phyloP scores from a whole-genome alignment of 1,140 invertebrate genomes.

The Heliothis virescens region DNA sequence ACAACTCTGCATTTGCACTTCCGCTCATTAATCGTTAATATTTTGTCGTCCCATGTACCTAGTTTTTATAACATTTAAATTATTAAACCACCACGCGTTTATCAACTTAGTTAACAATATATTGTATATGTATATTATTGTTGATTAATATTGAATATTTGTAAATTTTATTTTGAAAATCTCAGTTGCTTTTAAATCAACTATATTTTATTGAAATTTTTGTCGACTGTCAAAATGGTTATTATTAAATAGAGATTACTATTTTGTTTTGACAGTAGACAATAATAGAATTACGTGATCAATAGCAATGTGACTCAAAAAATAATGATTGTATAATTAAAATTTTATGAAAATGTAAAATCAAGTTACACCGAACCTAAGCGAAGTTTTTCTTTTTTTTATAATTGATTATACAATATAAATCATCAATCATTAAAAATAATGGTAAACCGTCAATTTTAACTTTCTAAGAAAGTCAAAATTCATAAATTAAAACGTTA shows the following conservation, averaged over 20 bases:
- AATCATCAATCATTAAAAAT: not conserved
- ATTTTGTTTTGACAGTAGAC: slow-evolving; percentile 37
- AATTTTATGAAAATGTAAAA: not conserved
- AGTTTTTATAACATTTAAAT: slow-evolving; percentile 1
- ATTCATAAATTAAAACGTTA: not conserved
- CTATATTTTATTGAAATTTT: not conserved
- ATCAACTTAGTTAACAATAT: not conserved
- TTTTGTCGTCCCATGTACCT: slow-evolving; percentile 11
- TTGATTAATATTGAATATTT: not conserved
- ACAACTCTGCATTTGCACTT: slow-evolving; percentile 22
- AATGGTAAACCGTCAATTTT: not conserved
- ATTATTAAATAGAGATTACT: slow-evolving; percentile 6
- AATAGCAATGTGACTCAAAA: slow-evolving; percentile 18
- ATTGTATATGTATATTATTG: not conserved
- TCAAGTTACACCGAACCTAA: too few relatives aligned
- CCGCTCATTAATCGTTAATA: slow-evolving; percentile 1
- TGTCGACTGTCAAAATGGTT: slow-evolving; percentile 44
- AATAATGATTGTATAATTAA: not conserved
- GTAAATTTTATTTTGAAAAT: slow-evolving; percentile 17
- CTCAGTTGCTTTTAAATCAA: slow-evolving; percentile 17
- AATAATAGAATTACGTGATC: slow-evolving; percentile 34
- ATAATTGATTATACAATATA: too few relatives aligned
- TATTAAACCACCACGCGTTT: not conserved
- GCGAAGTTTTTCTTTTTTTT: too few relatives aligned
- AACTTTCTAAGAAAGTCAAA: not conserved